Conservation (phyloP, 2,888 invertebrate species). For the Frankliniella fusca region DNA sequence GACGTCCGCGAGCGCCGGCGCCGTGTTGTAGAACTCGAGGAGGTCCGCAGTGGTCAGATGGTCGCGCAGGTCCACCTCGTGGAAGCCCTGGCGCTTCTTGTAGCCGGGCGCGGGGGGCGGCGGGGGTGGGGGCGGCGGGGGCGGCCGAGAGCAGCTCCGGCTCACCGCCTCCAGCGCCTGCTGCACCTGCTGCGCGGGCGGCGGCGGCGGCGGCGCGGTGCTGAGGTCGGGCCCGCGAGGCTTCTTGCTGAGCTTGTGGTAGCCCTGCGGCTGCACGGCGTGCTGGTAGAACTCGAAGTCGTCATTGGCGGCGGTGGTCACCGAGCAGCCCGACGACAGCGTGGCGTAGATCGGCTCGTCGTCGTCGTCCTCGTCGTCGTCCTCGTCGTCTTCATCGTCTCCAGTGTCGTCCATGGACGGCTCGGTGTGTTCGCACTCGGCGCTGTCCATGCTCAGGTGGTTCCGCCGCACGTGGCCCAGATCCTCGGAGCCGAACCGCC, state of each 20-base stretch:
- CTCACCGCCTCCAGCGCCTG: constrained; percentile 30
- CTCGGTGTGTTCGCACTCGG: background rate
- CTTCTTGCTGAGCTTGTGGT: constrained; percentile 17
- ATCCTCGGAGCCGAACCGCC: constrained; percentile 44
- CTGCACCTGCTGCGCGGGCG: constrained; percentile 36
- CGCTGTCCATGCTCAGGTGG: constrained; percentile 33
- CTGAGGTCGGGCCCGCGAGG: background rate
- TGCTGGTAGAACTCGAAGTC: constrained; percentile 60
- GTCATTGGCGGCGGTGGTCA: constrained; percentile 60
- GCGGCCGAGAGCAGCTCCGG: constrained; percentile 29
- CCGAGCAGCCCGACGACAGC: constrained; percentile 50
- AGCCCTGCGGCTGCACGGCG: constrained; percentile 18
- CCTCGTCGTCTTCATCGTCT: constrained; percentile 40
- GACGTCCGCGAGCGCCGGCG: background rate
- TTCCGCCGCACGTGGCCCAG: constrained; percentile 47
- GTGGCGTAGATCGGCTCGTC: constrained; percentile 49
- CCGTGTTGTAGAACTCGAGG: constrained; percentile 5
- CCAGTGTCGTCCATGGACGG: constrained; percentile 32
- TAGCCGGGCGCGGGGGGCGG: constrained; percentile 44
- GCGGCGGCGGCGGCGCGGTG: constrained; percentile 14
- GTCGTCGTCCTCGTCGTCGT: constrained; percentile 45
- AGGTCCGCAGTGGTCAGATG: constrained; percentile 48
- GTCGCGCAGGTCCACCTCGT: constrained; percentile 44
- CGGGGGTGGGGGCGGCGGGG: constrained; percentile 35
- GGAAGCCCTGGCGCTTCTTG: constrained; percentile 46